A percentile compares a stretch with the other conserved stretches of the same genome.
Conservation (phyloP, 1,140 invertebrate species). For the Drosophila bifasciata region DNA sequence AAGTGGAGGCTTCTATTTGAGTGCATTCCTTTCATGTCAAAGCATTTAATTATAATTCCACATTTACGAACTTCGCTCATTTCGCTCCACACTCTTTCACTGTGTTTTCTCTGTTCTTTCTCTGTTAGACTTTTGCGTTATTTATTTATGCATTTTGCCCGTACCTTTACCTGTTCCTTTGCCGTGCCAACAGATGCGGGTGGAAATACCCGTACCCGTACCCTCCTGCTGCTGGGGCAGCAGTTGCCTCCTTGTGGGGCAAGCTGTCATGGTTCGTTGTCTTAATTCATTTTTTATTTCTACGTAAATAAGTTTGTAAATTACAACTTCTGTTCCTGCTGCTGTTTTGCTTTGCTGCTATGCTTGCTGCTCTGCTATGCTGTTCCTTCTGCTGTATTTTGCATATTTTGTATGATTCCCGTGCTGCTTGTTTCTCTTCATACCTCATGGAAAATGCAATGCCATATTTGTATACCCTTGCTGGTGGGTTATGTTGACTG, state of each 20-base stretch:
- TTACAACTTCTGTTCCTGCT: slow-evolving; percentile 59
- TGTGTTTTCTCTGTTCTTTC: slow-evolving; percentile 29
- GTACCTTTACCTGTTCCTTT: neutral
- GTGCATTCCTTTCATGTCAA: slow-evolving; percentile 67
- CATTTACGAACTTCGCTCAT: slow-evolving; percentile 32
- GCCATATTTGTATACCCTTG: slow-evolving; percentile 51
- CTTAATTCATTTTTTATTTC: slow-evolving; percentile 80
- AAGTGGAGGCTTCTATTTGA: slow-evolving; percentile 38
- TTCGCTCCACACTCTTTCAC: slow-evolving; percentile 24
- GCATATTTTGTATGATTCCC: slow-evolving; percentile 63
- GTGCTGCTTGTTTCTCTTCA: slow-evolving; percentile 34
- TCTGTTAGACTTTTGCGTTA: slow-evolving; percentile 43
- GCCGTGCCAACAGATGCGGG: neutral
- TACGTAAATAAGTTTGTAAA: slow-evolving; percentile 80
- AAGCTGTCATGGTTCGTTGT: slow-evolving; percentile 57
- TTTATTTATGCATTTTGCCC: slow-evolving; percentile 66
- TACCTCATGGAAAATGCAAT: slow-evolving; percentile 38
- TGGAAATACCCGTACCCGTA: too few relatives aligned
- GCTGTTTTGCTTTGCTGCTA: slow-evolving; percentile 18
- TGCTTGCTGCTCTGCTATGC: slow-evolving; percentile 12
- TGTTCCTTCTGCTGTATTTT: slow-evolving; percentile 37
- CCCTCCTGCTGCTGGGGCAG: slow-evolving; percentile 17
- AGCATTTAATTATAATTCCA: slow-evolving; percentile 66
- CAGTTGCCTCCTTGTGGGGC: slow-evolving; percentile 8
- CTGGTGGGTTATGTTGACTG: neutral